Base-by-base conservation (phyloP, 2,797 vertebrate species). In the Rhodeus uyekii region DNA sequence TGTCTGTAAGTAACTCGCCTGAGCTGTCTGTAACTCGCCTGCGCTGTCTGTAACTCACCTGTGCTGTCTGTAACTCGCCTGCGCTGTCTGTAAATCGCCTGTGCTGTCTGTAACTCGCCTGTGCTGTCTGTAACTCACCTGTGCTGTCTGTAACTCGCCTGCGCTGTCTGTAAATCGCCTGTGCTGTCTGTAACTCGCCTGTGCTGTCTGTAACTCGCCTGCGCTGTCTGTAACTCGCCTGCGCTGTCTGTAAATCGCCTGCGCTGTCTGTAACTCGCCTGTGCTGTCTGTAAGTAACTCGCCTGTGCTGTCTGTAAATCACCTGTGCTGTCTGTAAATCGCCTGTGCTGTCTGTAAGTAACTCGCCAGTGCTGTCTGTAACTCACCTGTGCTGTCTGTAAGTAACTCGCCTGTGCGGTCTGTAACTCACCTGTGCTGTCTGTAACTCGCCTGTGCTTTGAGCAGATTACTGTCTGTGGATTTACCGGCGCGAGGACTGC, bases 391-490 rank as follows among this genome's bases (percentile, higher is more conserved):
- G 7, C 16, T 18, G 39, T 39, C 10, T 13, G 3, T 42, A 42
- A 42, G 53, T 55, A 55, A 55, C 53, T 2, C 53, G 24, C 0
- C 27, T 78, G 64, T 74, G 7, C 32, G 18, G 42, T 44, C 13
- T 44, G 42, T 44, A 36, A 36, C 34, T 2, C 39, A 42, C 39
- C n/a, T 27, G 53, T 27, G 46, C 46, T 8, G 46, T 50, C 18
- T 22, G 46, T 50, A 50, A 50, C 46, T 50, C 46, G 39, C 1
- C 29, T 82, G 65, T 75, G 8, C 32, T 38, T 64, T 8, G 38
- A 58, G 32, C 87, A 97, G 95, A 97, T 90, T 97, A 94, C 29
- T 93, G 96, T 6, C 90, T 98, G 86, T 84, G 88, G 72, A 91
- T 27, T 16, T 97, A 93, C 44, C 94, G 96, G 78, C 91, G 90